Evolutionary conservation across 2,797 vertebrate species (phyloP).

Genomic region (Alosa sapidissima): DNA sequence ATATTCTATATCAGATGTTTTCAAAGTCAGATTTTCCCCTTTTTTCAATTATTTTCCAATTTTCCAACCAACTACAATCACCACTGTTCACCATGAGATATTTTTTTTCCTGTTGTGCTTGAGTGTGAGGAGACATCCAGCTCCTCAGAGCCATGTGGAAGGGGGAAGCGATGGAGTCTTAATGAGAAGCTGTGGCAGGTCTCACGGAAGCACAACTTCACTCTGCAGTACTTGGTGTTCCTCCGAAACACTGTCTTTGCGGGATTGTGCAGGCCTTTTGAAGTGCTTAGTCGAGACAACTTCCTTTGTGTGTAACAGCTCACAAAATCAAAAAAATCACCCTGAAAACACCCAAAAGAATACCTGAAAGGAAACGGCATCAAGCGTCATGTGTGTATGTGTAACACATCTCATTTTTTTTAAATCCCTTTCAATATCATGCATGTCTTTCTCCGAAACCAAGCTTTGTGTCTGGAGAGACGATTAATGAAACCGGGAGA

Average conservation of each 20-base stretch:
- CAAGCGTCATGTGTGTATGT: conserved; percentile 75
- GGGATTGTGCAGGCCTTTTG: conserved; percentile 70
- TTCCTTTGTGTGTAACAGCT: conserved; percentile 75
- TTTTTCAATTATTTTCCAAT: no score
- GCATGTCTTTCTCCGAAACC: conserved; percentile 73
- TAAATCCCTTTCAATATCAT: conserved; percentile 67
- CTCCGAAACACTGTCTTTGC: conserved; percentile 63
- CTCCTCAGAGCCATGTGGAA: conserved; percentile 5
- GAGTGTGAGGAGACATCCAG: not conserved
- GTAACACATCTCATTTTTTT: conserved; percentile 72
- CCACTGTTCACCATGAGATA: not conserved
- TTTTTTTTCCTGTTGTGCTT: not conserved
- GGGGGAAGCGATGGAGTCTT: conserved; percentile 41
- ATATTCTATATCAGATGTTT: not conserved
- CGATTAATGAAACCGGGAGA: conserved; percentile 68
- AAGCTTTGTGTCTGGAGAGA: conserved; percentile 69
- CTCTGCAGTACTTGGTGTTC: conserved; percentile 59
- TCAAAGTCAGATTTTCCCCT: not conserved
- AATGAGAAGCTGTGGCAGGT: conserved; percentile 65
- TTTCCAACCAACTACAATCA: not conserved
- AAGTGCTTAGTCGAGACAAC: conserved; percentile 67
- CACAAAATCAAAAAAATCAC: conserved; percentile 70
- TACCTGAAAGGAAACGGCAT: conserved; percentile 78
- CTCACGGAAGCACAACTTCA: conserved; percentile 32
- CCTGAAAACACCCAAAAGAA: conserved; percentile 80